These are phyloP conservation scores for Phrynocephalus versicolor DNA, from an alignment of 2,113 vertebrate genomes.

Conservation along the genomic window DNA sequence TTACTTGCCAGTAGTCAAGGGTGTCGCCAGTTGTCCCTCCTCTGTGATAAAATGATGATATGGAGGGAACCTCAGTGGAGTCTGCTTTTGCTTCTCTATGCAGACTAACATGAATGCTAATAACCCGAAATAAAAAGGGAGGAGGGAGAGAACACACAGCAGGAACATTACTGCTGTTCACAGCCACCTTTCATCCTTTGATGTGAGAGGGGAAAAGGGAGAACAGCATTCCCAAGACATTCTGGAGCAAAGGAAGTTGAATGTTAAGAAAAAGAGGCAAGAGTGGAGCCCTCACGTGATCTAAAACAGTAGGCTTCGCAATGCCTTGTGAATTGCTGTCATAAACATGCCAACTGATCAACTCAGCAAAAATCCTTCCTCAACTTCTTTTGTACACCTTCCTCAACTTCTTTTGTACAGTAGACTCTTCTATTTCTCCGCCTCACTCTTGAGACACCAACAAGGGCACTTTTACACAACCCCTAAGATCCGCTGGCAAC, in stretches of 20 bases:
- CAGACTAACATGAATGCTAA: not conserved
- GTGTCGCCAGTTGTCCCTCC: not conserved
- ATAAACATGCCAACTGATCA: not conserved
- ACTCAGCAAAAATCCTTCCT: not conserved
- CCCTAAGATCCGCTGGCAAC: no score
- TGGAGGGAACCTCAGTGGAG: not conserved
- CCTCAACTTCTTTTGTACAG: not conserved
- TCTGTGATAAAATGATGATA: not conserved
- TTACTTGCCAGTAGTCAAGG: not conserved
- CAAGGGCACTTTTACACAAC: no score
- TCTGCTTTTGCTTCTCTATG: not conserved
- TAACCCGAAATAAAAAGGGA: not conserved
- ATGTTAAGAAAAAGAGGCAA: accelerated
- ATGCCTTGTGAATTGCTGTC: conserved; percentile 15
- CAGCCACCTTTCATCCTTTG: conserved; percentile 8
- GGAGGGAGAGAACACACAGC: not conserved
- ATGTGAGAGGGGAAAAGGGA: not conserved
- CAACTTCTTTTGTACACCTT: not conserved
- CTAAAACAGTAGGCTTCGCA: not conserved
- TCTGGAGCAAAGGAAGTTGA: not conserved
- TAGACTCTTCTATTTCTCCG: no score
- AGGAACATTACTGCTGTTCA: not conserved
- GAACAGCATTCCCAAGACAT: not conserved
- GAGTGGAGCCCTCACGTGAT: not conserved
- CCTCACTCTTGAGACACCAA: not conserved